Evolutionary conservation across 2,888 invertebrate species (phyloP).

Genomic region (Yponomeuta plumbellus): DNA sequence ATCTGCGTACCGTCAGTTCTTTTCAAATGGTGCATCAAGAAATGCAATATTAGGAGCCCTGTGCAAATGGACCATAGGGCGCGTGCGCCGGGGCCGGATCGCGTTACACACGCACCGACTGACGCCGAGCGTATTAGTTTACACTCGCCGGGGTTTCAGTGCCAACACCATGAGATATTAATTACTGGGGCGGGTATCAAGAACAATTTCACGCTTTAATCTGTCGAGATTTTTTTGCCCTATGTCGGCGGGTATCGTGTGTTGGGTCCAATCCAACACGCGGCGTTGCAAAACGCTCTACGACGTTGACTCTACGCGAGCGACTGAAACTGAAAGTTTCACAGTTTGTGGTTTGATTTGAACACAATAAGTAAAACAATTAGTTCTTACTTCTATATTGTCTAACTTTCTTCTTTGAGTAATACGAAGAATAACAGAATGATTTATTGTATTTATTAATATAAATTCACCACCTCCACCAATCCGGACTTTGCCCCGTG

Average conservation of each 20-base stretch:
- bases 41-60: conserved; percentile 67
- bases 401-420: too few species aligned
- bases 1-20: conserved; percentile 33
- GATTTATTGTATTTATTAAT: too few species aligned
- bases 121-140: conserved; percentile 26
- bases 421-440: too few species aligned
- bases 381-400: too few species aligned
- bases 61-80: conserved; percentile 65
- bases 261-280: background rate
- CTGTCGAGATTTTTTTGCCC: conserved; percentile 21
- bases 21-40: conserved; percentile 64
- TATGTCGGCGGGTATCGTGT: background rate
- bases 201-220: conserved; percentile 60
- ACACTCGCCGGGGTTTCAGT: conserved; percentile 38
- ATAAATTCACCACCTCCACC: too few species aligned
- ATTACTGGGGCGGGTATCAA: conserved; percentile 59
- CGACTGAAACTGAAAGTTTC: too few species aligned
- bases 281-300: too few species aligned
- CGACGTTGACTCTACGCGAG: too few species aligned
- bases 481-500: too few species aligned
- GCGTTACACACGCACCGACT: conserved; percentile 40
- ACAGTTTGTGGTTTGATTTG: too few species aligned
- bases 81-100: conserved; percentile 56
- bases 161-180: conserved; percentile 59
- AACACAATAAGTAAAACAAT: too few species aligned